These are phyloP conservation scores for Lagocephalus sceleratus DNA, from an alignment of 2,797 vertebrate species.

Conservation along the genomic window DNA sequence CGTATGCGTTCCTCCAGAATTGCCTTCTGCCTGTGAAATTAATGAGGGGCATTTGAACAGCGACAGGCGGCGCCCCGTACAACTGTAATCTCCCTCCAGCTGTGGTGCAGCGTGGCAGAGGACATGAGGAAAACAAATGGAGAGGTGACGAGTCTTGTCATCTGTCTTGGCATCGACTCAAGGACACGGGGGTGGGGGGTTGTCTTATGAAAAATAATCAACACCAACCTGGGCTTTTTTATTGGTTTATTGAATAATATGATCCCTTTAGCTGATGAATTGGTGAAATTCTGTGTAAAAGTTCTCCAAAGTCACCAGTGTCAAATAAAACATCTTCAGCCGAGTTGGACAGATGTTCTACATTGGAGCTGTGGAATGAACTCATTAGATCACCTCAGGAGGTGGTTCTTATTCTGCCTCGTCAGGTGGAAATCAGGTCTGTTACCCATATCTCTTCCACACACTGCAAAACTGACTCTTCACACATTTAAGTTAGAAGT, in stretches of 20 bases:
- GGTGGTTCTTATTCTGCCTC: too few species aligned
- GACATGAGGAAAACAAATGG: slow-evolving; percentile 62
- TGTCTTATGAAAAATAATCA: slow-evolving; percentile 7
- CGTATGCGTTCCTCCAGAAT: slow-evolving; percentile 61
- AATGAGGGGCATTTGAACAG: slow-evolving; percentile 70
- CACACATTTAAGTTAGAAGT: too few species aligned
- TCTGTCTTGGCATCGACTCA: slow-evolving; percentile 48
- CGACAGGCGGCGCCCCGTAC: slow-evolving; percentile 65
- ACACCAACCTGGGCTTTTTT: slow-evolving; percentile 16
- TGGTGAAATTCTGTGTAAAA: too few species aligned
- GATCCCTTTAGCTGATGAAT: too few species aligned
- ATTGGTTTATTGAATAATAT: slow-evolving; percentile 11
- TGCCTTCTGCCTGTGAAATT: slow-evolving; percentile 65
- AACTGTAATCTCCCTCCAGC: slow-evolving; percentile 67
- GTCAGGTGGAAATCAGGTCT: too few species aligned
- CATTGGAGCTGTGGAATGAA: too few species aligned
- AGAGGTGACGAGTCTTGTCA: slow-evolving; percentile 51
- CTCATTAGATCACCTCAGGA: too few species aligned
- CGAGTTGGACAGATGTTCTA: too few species aligned
- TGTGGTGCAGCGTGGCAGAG: slow-evolving; percentile 43
- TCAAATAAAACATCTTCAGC: too few species aligned
- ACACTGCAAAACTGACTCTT: too few species aligned
- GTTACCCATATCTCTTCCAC: too few species aligned
- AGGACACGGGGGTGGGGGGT: slow-evolving; percentile 29
- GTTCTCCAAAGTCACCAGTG: too few species aligned